These are phyloP conservation scores for Oreochromis grahami DNA, from an alignment of 2,797 vertebrate species.

Conservation along the genomic window DNA sequence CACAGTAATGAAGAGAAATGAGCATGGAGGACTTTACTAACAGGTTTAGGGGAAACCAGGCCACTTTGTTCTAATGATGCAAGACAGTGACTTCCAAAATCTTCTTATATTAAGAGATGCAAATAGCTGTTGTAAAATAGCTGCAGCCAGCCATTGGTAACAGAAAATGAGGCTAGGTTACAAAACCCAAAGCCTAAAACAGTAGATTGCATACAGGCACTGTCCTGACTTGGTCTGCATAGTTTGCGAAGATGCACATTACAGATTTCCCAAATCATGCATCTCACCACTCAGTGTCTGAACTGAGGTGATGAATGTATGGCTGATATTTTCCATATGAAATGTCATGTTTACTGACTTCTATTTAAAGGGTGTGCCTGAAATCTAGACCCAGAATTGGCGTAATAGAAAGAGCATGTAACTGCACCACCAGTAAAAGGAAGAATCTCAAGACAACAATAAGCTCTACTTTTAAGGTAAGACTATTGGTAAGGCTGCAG, in stretches of 20 bases:
- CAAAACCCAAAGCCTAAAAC: conserved; percentile 11
- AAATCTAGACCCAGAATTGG: conserved; percentile 1
- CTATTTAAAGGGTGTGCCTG: conserved; percentile 42
- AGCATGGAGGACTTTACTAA: neutral
- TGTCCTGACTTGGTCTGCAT: conserved; percentile 55
- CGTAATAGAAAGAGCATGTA: neutral
- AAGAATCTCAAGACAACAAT: conserved; percentile 8
- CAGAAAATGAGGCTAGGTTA: neutral
- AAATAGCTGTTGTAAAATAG: neutral
- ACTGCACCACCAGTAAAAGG: neutral
- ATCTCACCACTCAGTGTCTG: conserved; percentile 18
- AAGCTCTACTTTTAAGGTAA: conserved; percentile 20
- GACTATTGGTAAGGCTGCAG: conserved; percentile 44
- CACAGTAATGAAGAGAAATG: neutral
- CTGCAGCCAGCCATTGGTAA: neutral
- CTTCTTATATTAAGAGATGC: neutral
- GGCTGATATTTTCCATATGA: conserved; percentile 52
- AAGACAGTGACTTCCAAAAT: neutral
- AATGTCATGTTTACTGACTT: conserved; percentile 39
- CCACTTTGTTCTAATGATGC: neutral
- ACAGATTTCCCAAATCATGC: conserved; percentile 15
- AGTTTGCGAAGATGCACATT: conserved; percentile 44
- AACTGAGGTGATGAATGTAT: conserved; percentile 64
- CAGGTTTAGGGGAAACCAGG: neutral
- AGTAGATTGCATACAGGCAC: conserved; percentile 37